Evolutionary conservation across 2,888 invertebrate species (phyloP).

Genomic region (Tinea semifulvella): DNA sequence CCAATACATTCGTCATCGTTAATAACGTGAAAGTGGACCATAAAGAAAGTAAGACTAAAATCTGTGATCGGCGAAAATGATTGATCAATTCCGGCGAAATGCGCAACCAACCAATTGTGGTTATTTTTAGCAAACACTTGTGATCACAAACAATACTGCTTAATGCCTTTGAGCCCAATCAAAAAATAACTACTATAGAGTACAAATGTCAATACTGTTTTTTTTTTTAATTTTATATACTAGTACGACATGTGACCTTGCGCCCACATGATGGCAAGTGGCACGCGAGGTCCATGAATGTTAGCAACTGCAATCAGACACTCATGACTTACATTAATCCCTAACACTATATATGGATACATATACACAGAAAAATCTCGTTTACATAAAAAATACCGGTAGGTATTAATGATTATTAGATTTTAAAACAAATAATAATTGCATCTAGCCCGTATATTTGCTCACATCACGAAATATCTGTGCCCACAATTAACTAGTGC

Average conservation of each 20-base stretch:
- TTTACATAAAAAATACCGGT: not conserved
- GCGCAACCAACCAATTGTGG: not conserved
- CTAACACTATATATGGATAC: no score
- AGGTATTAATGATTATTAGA: not conserved
- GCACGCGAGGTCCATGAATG: no score
- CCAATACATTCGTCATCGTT: slow-evolving; percentile 24
- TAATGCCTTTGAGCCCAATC: not conserved
- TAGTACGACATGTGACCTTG: no score
- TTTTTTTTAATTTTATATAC: slow-evolving; percentile 19
- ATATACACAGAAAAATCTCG: not conserved
- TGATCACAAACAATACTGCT: not conserved
- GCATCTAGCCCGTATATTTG: slow-evolving; percentile 18
- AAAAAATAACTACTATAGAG: no score
- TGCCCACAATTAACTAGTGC: slow-evolving; percentile 42
- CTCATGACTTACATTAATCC: no score
- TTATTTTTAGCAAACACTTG: no score
- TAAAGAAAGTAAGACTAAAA: slow-evolving; percentile 20
- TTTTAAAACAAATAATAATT: not conserved
- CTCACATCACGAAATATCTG: slow-evolving; percentile 27
- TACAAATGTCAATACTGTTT: slow-evolving; percentile 13
- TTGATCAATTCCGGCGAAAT: slow-evolving; percentile 29
- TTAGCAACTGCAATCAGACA: no score
- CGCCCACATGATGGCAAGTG: no score
- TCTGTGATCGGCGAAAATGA: slow-evolving; percentile 32
- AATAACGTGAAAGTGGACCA: slow-evolving; percentile 31